Percentiles rank a stretch among this genome's conserved stretches.
Evolutionary conservation across 1,140 invertebrate genomes (phyloP).

Genomic region (Phthorimaea operculella): DNA sequence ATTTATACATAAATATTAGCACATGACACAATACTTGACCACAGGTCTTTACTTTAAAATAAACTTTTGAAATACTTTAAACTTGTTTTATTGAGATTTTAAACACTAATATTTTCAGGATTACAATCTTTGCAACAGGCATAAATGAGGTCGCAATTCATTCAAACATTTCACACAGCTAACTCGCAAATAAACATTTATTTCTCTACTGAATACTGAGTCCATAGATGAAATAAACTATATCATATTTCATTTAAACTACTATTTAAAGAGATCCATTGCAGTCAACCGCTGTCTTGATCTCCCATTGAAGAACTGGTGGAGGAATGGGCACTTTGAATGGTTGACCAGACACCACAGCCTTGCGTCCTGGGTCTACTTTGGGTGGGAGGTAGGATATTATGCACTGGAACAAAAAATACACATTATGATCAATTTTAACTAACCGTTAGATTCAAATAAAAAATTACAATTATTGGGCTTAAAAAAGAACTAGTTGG

Average conservation of each 20-base stretch:
- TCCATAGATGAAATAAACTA: no score
- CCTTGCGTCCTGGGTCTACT: conserved; percentile 49
- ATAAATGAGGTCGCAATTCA: no score
- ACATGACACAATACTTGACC: conserved; percentile 22
- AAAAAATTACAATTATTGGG: conserved; percentile 4
- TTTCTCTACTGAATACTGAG: no score
- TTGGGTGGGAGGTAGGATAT: conserved; percentile 61
- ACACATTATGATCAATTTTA: background rate
- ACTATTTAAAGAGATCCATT: conserved; percentile 51
- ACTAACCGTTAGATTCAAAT: background rate
- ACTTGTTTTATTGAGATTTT: no score
- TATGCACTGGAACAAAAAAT: conserved; percentile 51
- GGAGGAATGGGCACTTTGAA: conserved; percentile 51
- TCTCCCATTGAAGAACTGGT: conserved; percentile 55
- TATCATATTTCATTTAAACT: background rate
- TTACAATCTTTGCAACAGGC: no score
- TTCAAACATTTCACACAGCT: no score
- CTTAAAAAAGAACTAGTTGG: background rate
- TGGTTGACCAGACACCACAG: conserved; percentile 58
- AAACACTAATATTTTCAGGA: no score
- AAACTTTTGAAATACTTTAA: background rate
- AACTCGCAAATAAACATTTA: no score
- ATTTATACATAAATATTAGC: conserved; percentile 45
- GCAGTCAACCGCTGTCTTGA: conserved; percentile 44
- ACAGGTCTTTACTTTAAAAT: conserved; percentile 18